Base-by-base conservation (phyloP, 2,113 vertebrate species). In the Thomomys bottae region DNA sequence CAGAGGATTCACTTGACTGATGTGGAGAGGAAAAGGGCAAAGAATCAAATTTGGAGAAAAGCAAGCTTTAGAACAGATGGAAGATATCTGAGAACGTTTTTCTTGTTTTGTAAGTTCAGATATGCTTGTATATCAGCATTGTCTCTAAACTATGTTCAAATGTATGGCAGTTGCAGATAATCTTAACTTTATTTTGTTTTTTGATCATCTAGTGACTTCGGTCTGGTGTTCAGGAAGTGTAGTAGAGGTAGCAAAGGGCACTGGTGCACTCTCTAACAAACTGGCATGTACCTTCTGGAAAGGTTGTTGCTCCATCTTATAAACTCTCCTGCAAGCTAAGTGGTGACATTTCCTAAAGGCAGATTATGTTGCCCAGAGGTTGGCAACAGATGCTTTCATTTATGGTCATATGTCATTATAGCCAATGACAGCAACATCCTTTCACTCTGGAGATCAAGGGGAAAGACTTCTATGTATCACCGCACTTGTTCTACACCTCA, bases 371-470 rank as follows among this genome's bases (percentile, higher is more conserved):
- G 30, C 72, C 57, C 75, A 78, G 64, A 92, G 32, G 21, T 17
- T 73, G 34, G 64, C 32, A 23, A 9, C 24, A 71, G 84, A 34
- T 20, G 23, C 42, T 90, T 84, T 76, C 78, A 54, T 70, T 91
- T 84, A 78, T 73, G 49, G 42, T 32, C 10, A 7, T 8, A 36
- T 64, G 42, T 78, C 63, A 92, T 6, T 7, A 15, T 1, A 3
- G 24, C 11, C 38, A 66, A 67, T 30, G 73, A 45, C 9, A 79
- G n/a, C 21, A 75, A 21, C 5, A 61, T 61, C 36, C 57, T 86
- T 90, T 85, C 54, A 88, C 42, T 84, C 45, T 82, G 75, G 34
- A 89, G 91, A 85, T 87, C 59, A 75, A 73, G 18, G 79, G 18
- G 0, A 61, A 82, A 91, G 40, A 71, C 45, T 72, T 26, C 7